Percentiles rank a stretch among this genome's conserved stretches.
Conservation (phyloP, 2,888 invertebrate genomes). For the Phorcus lineatus region DNA sequence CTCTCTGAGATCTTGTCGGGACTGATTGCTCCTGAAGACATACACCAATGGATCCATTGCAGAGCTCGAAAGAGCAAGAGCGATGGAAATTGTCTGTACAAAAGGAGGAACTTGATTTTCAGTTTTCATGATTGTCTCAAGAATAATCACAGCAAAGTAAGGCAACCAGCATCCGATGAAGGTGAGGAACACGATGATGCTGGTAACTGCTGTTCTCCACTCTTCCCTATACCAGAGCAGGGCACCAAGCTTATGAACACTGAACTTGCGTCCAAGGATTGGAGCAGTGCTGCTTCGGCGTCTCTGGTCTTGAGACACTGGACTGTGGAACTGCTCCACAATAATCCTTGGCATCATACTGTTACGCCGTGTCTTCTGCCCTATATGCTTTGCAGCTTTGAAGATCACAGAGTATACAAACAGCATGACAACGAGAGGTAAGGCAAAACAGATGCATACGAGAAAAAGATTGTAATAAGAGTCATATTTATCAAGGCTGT, state of each 20-base stretch:
- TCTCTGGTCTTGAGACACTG: conserved; percentile 42
- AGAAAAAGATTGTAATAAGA: conserved; percentile 75
- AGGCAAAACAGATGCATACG: conserved; percentile 75
- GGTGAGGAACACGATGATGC: conserved; percentile 86
- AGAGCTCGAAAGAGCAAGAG: conserved; percentile 80
- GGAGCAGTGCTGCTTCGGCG: conserved; percentile 61
- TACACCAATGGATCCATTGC: conserved; percentile 85
- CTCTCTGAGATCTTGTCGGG: conserved; percentile 55
- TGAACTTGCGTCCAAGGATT: conserved; percentile 80
- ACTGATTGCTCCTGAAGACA: conserved; percentile 80
- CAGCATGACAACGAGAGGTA: conserved; percentile 79
- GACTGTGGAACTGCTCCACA: conserved; percentile 43
- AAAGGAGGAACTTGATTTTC: conserved; percentile 44
- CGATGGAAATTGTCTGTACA: conserved; percentile 75
- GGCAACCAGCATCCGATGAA: conserved; percentile 80
- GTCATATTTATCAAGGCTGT: conserved; percentile 54
- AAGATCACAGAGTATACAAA: conserved; percentile 83
- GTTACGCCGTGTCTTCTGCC: conserved; percentile 79
- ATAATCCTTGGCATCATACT: conserved; percentile 73
- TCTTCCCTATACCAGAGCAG: conserved; percentile 86
- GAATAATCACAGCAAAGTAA: conserved; percentile 72
- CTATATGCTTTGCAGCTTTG: conserved; percentile 85
- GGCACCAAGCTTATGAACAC: conserved; percentile 84
- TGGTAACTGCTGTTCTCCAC: conserved; percentile 90
- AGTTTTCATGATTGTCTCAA: conserved; percentile 60